Conservation (phyloP, 2,888 invertebrate genomes). For the Zeuzera pyrina region DNA sequence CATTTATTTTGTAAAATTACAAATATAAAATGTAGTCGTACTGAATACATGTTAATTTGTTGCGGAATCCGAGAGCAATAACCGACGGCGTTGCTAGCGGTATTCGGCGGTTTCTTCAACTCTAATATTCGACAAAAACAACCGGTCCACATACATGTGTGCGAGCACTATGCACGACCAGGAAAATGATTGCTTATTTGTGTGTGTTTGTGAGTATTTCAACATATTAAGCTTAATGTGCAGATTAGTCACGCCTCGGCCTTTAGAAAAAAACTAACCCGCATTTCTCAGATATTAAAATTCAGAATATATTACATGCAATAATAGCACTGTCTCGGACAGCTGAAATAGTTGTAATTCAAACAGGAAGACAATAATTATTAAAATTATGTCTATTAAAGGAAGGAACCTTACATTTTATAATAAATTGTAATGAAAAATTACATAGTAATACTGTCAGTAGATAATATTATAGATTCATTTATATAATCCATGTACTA, state of each 20-base stretch:
- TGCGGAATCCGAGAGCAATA: constrained; percentile 73
- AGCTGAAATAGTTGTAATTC: too few relatives aligned
- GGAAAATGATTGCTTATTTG: constrained; percentile 33
- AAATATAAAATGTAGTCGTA: constrained; percentile 64
- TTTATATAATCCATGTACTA: too few relatives aligned
- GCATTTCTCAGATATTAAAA: constrained; percentile 18
- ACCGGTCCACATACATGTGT: constrained; percentile 32
- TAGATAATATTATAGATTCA: too few relatives aligned
- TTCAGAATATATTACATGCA: not conserved
- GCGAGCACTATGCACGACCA: constrained; percentile 17
- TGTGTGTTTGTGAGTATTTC: constrained; percentile 45
- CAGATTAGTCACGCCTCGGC: constrained; percentile 51
- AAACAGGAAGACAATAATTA: too few relatives aligned
- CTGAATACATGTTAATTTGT: constrained; percentile 73
- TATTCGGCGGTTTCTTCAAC: constrained; percentile 65
- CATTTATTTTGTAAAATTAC: constrained; percentile 52
- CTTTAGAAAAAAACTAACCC: constrained; percentile 31
- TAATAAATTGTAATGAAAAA: too few relatives aligned
- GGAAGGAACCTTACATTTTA: too few relatives aligned
- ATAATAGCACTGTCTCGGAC: too few relatives aligned
- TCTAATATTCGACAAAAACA: constrained; percentile 67
- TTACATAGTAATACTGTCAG: too few relatives aligned
- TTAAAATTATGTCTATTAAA: too few relatives aligned
- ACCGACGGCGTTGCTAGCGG: constrained; percentile 65
- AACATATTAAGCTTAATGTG: constrained; percentile 52